Evolutionary conservation across 2,113 vertebrate genomes (phyloP).

Genomic region (Upupa epops): DNA sequence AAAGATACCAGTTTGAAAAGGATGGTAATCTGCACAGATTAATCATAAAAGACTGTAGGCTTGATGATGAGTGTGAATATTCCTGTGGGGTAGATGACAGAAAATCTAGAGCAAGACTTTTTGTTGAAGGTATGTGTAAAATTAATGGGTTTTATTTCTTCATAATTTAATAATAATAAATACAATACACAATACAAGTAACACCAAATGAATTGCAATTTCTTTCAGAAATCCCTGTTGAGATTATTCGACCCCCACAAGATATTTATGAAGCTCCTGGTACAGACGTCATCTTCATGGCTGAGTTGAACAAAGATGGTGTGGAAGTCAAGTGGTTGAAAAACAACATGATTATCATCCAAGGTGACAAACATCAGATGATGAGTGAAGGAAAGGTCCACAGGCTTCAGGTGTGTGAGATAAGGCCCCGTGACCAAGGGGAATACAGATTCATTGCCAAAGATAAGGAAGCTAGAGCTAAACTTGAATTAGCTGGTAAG

Average conservation of each 20-base stretch:
- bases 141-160: background rate
- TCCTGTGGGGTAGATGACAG: constrained; percentile 95
- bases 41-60: constrained; percentile 89
- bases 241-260: constrained; percentile 92
- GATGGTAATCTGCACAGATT: constrained; percentile 89
- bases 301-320: constrained; percentile 95
- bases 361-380: constrained; percentile 99
- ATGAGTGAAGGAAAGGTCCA: constrained; percentile 96
- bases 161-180: background rate
- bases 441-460: constrained; percentile 96
- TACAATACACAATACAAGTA: background rate
- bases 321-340: constrained; percentile 97
- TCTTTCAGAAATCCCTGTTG: constrained; percentile 91
- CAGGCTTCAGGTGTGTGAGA: constrained; percentile 92
- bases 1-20: constrained; percentile 92
- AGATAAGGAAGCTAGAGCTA: constrained; percentile 95
- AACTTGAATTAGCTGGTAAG: constrained; percentile 95
- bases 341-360: constrained; percentile 96
- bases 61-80: constrained; percentile 97
- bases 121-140: constrained; percentile 88
- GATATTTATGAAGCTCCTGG: constrained; percentile 90
- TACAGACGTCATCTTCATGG: constrained; percentile 89
- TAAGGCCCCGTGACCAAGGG: constrained; percentile 93
- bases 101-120: constrained; percentile 92
- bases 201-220: background rate